Evolutionary conservation across 1,140 invertebrate genomes (phyloP).

Genomic region (Brachionus calyciflorus): DNA sequence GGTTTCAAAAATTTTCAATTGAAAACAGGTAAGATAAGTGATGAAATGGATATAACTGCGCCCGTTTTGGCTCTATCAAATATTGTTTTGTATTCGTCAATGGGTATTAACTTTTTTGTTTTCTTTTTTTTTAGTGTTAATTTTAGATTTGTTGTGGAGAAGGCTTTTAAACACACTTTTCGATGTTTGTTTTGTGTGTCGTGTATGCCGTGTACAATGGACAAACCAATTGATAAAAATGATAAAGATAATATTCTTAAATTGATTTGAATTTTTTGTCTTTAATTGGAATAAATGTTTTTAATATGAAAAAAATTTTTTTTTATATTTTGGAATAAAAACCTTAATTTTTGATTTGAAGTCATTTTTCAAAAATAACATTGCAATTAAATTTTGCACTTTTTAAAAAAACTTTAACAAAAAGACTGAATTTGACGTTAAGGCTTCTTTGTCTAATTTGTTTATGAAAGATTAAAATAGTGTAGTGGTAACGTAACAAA

Average conservation of each 20-base stretch:
- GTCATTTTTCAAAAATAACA: no score
- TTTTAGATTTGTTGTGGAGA: slow-evolving; percentile 33
- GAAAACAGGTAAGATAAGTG: neutral
- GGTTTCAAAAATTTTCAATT: slow-evolving; percentile 13
- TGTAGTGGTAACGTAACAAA: no score
- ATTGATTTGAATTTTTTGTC: neutral
- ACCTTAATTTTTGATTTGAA: no score
- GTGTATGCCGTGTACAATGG: neutral
- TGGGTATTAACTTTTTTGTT: slow-evolving; percentile 19
- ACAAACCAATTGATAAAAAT: no score
- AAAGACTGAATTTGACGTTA: no score
- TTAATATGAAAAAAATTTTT: no score
- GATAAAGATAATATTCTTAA: slow-evolving; percentile 12
- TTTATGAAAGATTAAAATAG: no score
- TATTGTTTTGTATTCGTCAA: neutral
- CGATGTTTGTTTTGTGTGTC: slow-evolving; percentile 6
- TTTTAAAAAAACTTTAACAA: no score
- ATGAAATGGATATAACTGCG: neutral
- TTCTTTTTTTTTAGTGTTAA: slow-evolving; percentile 21
- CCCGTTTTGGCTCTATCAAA: neutral
- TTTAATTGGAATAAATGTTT: no score
- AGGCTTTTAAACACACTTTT: slow-evolving; percentile 6
- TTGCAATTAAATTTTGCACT: no score
- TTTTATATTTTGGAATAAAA: no score
- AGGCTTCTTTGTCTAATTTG: no score